These are phyloP conservation scores for Pterocles orientalis DNA, from an alignment of 2,113 vertebrate species.

Conservation along the genomic window DNA sequence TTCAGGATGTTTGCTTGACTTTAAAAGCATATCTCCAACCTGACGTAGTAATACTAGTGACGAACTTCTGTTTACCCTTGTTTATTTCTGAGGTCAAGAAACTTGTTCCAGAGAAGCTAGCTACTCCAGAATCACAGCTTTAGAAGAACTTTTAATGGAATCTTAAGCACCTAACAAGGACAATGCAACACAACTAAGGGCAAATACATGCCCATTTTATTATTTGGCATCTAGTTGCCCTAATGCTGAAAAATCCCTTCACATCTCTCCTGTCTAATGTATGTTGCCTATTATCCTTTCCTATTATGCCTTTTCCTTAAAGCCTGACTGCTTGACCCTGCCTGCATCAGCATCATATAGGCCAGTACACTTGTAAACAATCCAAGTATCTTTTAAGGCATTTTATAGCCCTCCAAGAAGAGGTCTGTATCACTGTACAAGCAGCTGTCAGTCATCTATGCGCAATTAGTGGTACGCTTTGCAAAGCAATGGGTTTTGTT, in stretches of 20 bases:
- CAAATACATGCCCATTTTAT: background rate
- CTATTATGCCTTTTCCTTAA: background rate
- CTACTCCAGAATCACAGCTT: background rate
- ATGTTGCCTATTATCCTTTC: background rate
- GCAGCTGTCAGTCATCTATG: background rate
- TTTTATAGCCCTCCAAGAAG: background rate
- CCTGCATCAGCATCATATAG: background rate
- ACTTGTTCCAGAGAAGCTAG: background rate
- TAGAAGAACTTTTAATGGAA: background rate
- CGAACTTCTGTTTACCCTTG: background rate
- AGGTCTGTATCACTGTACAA: background rate
- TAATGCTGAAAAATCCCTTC: background rate
- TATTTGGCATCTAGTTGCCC: background rate
- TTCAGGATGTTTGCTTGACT: background rate
- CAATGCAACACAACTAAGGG: background rate
- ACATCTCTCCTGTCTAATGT: background rate
- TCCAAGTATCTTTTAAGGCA: background rate
- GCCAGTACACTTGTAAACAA: background rate
- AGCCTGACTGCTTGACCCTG: background rate
- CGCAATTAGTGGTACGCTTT: background rate
- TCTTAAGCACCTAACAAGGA: background rate
- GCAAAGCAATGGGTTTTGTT: background rate
- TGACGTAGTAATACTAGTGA: background rate
- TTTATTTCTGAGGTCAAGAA: background rate
- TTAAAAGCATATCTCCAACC: background rate